Percentiles rank a stretch among this genome's conserved stretches.
Evolutionary conservation across 2,797 vertebrate genomes (phyloP).

Genomic region (Esox lucius): DNA sequence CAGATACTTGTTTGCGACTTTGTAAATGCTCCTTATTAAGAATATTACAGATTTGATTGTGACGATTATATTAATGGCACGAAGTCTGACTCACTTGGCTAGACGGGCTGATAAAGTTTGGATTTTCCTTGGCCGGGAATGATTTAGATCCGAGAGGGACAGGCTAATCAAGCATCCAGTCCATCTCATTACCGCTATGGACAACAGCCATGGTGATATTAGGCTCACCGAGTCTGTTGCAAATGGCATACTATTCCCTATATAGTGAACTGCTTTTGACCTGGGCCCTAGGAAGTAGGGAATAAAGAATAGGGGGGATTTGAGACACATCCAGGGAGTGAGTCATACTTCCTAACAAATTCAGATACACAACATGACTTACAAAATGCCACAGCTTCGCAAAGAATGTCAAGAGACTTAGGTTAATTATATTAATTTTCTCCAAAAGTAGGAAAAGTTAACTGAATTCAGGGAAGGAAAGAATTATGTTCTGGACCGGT

Average conservation of each 20-base stretch:
- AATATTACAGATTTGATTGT: too few relatives aligned
- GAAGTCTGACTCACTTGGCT: neutral
- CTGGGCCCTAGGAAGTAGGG: neutral
- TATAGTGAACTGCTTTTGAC: neutral
- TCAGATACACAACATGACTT: conserved; percentile 50
- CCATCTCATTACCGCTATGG: conserved; percentile 65
- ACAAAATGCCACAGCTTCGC: conserved; percentile 57
- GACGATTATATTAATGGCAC: too few relatives aligned
- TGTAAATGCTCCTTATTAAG: too few relatives aligned
- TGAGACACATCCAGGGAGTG: conserved; percentile 11
- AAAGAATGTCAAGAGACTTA: conserved; percentile 58
- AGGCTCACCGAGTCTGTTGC: too few relatives aligned
- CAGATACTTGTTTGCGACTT: too few relatives aligned
- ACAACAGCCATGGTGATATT: conserved; percentile 45
- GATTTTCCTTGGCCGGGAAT: conserved; percentile 37
- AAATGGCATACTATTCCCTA: neutral
- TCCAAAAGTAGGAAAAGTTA: conserved; percentile 59
- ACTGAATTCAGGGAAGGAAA: conserved; percentile 51
- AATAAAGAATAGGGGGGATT: conserved; percentile 10
- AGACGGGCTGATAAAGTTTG: neutral
- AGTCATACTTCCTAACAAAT: conserved; percentile 55
- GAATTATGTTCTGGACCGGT: conserved; percentile 27
- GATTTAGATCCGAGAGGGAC: conserved; percentile 44
- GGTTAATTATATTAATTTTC: conserved; percentile 68
- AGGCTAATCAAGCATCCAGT: conserved; percentile 43